Percentiles rank a stretch among this genome's conserved stretches.
Conservation (phyloP, 2,113 vertebrate species). For the Rhodinocichla rosea region DNA sequence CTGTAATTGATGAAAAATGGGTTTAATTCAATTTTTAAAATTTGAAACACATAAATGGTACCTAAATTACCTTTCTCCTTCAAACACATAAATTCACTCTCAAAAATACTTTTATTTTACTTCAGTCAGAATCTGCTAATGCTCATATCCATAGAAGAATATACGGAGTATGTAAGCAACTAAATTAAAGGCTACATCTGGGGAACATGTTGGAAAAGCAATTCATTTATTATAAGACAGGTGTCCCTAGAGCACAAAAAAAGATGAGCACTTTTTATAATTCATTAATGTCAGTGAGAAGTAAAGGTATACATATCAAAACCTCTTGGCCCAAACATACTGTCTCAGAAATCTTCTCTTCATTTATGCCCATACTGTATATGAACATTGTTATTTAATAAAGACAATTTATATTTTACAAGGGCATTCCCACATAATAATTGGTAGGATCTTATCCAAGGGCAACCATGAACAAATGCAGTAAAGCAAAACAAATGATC, state of each 20-base stretch:
- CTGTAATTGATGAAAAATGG: constrained; percentile 72
- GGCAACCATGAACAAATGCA: background rate
- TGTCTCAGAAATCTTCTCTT: constrained; percentile 14
- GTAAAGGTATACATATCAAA: constrained; percentile 1
- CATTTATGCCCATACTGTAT: background rate
- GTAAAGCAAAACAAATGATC: background rate
- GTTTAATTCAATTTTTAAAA: background rate
- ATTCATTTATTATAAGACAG: constrained; percentile 9
- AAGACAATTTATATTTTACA: background rate
- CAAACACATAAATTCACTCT: constrained; percentile 8
- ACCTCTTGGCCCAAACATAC: background rate
- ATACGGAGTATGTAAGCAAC: constrained; percentile 10
- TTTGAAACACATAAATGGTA: background rate
- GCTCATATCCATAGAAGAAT: background rate
- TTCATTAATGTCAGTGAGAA: background rate
- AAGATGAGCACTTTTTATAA: constrained; percentile 4
- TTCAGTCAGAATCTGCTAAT: background rate
- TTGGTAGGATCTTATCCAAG: background rate
- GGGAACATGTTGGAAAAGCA: constrained; percentile 42
- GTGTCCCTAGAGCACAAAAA: constrained; percentile 35
- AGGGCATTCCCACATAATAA: background rate
- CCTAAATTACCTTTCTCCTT: background rate
- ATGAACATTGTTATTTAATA: background rate
- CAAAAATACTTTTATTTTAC: background rate
- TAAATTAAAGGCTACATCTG: constrained; percentile 19